phyloP scores from a whole-genome alignment of 2,888 invertebrate species.

The Lamellibrachia columna region DNA sequence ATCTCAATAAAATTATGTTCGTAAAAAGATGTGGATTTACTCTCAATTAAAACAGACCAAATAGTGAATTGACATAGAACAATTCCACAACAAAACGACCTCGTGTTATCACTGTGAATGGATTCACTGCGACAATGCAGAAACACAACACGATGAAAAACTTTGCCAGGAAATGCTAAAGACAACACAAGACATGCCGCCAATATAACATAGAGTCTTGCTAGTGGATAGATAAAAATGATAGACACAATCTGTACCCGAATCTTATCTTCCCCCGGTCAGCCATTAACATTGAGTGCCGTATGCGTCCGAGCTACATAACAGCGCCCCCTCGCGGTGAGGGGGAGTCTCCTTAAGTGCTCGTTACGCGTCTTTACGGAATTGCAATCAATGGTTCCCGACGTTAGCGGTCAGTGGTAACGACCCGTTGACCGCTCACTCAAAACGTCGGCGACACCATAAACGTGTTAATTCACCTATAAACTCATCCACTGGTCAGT shows the following conservation, averaged over 20 bases:
- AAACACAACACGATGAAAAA: not conserved
- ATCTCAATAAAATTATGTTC: not conserved
- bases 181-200: not conserved
- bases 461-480: slow-evolving; percentile 6
- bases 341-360: not conserved
- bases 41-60: not conserved
- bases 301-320: not conserved
- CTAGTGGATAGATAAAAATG: not conserved
- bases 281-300: not conserved
- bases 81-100: not conserved
- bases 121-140: not conserved
- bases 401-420: not conserved
- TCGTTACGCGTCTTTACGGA: not conserved
- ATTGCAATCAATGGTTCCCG: not conserved
- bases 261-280: not conserved
- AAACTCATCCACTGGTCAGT: not conserved
- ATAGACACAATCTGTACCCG: not conserved
- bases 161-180: not conserved
- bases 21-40: not conserved
- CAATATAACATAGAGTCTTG: not conserved
- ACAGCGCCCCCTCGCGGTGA: not conserved
- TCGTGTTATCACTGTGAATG: not conserved
- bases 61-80: not conserved
- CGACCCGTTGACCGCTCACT: not conserved
- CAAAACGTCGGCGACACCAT: not conserved